Evolutionary conservation across 2,888 invertebrate genomes (phyloP).

Genomic region (Cheiracanthium punctorium): DNA sequence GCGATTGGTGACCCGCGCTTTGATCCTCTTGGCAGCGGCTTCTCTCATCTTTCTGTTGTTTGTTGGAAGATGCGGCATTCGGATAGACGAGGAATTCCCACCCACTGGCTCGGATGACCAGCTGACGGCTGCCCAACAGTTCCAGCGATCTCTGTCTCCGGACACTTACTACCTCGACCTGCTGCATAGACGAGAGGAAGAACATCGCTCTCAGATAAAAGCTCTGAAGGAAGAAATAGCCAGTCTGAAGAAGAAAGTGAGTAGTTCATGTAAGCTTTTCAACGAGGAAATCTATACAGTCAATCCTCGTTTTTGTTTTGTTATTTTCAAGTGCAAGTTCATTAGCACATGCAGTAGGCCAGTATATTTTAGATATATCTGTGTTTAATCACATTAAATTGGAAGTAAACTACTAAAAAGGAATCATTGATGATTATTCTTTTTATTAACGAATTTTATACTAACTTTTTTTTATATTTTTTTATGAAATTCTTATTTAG

Average conservation of each 20-base stretch:
- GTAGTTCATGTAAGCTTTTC: too few species aligned
- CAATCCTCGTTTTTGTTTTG: too few species aligned
- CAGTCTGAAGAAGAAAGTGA: conserved; percentile 68
- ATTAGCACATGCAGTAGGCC: too few species aligned
- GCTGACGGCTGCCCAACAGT: background rate
- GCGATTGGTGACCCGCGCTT: conserved; percentile 61
- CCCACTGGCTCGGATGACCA: background rate
- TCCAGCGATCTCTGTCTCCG: conserved; percentile 23
- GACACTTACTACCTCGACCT: conserved; percentile 64
- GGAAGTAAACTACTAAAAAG: too few species aligned
- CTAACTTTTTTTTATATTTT: too few species aligned
- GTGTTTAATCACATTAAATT: too few species aligned
- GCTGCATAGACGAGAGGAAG: conserved; percentile 54
- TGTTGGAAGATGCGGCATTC: conserved; percentile 46
- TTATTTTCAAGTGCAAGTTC: too few species aligned
- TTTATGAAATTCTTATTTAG: too few species aligned
- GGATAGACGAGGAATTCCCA: conserved; percentile 37
- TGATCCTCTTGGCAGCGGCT: conserved; percentile 43
- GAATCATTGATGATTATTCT: too few species aligned
- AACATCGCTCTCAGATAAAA: conserved; percentile 42
- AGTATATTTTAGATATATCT: too few species aligned
- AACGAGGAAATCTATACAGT: too few species aligned
- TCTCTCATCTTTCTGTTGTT: conserved; percentile 51
- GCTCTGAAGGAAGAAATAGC: conserved; percentile 64
- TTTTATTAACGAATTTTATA: too few species aligned